Percentiles rank a stretch among this genome's conserved stretches.
Evolutionary conservation across 2,888 invertebrate genomes (phyloP).

Genomic region (Laothoe populi): DNA sequence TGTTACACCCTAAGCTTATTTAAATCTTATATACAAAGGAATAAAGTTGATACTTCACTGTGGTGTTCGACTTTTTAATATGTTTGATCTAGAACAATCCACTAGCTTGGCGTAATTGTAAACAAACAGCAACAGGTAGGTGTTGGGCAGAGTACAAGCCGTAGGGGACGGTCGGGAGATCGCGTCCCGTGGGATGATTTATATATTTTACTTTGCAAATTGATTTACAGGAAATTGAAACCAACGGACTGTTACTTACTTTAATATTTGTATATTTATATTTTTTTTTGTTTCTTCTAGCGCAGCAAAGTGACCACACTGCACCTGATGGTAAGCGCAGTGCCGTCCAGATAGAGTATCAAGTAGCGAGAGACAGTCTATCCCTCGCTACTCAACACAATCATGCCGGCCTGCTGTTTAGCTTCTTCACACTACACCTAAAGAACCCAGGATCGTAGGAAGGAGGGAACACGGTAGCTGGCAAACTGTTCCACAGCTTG

Average conservation of each 20-base stretch:
- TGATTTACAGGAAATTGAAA: neutral
- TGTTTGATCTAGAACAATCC: conserved; percentile 54
- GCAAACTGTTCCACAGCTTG: no score
- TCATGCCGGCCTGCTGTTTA: no score
- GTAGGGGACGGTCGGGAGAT: conserved; percentile 36
- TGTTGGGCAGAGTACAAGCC: conserved; percentile 34
- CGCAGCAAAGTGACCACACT: no score
- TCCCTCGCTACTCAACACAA: no score
- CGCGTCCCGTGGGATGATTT: neutral
- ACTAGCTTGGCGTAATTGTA: conserved; percentile 58
- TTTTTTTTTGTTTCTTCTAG: no score
- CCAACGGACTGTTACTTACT: neutral
- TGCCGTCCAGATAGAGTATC: no score
- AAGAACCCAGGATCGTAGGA: no score
- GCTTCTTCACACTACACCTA: no score
- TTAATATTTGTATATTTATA: no score
- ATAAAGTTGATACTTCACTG: conserved; percentile 32
- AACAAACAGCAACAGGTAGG: conserved; percentile 70
- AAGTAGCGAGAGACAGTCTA: no score
- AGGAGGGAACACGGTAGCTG: no score
- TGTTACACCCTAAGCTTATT: neutral
- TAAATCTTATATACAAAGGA: neutral
- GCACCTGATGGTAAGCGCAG: no score
- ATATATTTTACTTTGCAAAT: neutral
- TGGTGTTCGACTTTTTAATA: neutral